Conservation (phyloP, 2,888 invertebrate species). For the Cosmorhoe ocellata region DNA sequence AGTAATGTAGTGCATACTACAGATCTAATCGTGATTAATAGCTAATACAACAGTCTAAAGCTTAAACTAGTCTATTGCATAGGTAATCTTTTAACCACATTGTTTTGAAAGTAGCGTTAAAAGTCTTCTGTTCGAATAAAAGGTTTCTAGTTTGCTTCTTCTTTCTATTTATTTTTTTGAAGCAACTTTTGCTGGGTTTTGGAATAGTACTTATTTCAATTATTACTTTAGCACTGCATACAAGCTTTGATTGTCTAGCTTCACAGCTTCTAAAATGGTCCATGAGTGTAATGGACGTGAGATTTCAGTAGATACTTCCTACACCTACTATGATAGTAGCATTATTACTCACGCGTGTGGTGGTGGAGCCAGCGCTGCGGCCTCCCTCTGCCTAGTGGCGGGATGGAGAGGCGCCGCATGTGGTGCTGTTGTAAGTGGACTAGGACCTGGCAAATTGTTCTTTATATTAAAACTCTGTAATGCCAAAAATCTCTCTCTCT, state of each 20-base stretch:
- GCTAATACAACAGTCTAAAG: not conserved
- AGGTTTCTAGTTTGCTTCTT: too few relatives aligned
- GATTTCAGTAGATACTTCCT: not conserved
- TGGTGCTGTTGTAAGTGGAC: conserved; percentile 68
- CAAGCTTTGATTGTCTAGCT: conserved; percentile 19
- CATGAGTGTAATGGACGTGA: conserved; percentile 70
- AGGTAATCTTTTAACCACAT: too few relatives aligned
- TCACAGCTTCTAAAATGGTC: conserved; percentile 56
- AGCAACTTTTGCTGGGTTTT: too few relatives aligned
- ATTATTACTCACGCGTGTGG: conserved; percentile 70
- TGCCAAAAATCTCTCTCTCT: too few relatives aligned
- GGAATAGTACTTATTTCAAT: too few relatives aligned
- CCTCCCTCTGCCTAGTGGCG: conserved; percentile 69
- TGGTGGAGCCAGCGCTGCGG: conserved; percentile 73
- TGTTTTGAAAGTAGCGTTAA: too few relatives aligned
- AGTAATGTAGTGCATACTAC: conserved; percentile 49
- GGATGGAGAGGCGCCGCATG: conserved; percentile 71
- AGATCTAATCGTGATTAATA: conserved; percentile 27
- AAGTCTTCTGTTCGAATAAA: too few relatives aligned
- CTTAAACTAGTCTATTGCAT: too few relatives aligned
- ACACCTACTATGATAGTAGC: conserved; percentile 5
- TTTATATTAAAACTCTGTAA: not conserved
- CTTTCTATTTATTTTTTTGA: too few relatives aligned
- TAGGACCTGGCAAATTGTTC: conserved; percentile 50
- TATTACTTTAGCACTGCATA: too few relatives aligned